phyloP scores from a whole-genome alignment of 2,113 vertebrate species.

The Trichechus manatus region DNA sequence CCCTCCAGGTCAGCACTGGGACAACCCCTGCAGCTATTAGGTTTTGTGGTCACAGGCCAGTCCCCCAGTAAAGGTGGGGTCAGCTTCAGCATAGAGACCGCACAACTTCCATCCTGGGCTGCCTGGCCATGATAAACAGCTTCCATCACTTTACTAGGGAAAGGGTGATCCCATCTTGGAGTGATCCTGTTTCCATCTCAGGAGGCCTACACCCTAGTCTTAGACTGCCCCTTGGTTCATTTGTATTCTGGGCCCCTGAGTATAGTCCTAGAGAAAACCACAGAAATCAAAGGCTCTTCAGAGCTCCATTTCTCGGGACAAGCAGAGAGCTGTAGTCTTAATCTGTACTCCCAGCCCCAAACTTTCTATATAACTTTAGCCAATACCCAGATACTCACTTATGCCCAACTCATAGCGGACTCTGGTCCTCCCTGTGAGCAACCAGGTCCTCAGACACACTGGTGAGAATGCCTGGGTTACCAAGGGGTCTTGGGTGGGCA shows the following conservation, averaged over 20 bases:
- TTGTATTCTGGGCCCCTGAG: neutral
- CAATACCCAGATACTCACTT: neutral
- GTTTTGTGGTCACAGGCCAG: neutral
- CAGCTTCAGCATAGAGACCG: neutral
- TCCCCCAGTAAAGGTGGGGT: neutral
- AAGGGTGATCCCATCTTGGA: neutral
- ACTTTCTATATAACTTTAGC: neutral
- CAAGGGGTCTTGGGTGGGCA: neutral
- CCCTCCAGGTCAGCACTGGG: neutral
- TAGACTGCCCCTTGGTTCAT: neutral
- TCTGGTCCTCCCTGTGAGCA: neutral
- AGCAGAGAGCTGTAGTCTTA: neutral
- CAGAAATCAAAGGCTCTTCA: neutral
- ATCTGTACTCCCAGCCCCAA: neutral
- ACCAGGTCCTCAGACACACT: neutral
- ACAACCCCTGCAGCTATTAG: neutral
- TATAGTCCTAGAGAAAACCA: neutral
- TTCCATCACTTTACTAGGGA: neutral
- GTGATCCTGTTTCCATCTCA: neutral
- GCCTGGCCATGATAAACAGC: too few relatives aligned
- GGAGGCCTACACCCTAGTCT: neutral
- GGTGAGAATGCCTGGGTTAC: neutral
- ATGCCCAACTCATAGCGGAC: neutral
- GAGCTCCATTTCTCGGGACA: neutral
- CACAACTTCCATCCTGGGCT: neutral